Base-by-base conservation (phyloP, 2,888 invertebrate genomes). In the Drosophila tanythrix region DNA sequence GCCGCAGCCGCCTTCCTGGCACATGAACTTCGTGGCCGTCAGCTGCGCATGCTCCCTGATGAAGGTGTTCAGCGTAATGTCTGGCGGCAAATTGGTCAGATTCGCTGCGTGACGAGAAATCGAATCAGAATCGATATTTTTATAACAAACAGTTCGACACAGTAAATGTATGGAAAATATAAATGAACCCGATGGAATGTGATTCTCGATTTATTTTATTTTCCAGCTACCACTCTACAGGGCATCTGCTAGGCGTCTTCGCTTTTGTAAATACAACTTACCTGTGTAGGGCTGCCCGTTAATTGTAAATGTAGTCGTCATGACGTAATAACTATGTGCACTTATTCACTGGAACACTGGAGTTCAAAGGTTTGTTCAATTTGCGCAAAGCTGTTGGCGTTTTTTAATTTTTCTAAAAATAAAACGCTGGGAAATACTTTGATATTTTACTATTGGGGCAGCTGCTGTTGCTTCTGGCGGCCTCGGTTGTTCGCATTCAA, bases 1-100 rank as follows among this genome's bases (percentile, higher is more conserved):
- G 0, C 96, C 96, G 83, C 96, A 96, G 21, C 96, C 96, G 36
- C 96, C 96, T 89, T 96, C 96, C 46, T 93, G 93, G 79, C 96
- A 96, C 95, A 95, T 95, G 53, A 93, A 94, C 83, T 96, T 96
- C 0, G 96, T 96, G 15, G 95, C 96, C 38, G 94, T 94, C 1
- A 95, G 92, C 38, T 94, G 93, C 10, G 94, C 94, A 87, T 94
- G 92, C 8, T 95, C 94, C 21, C 96, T 93, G 60, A 96, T 94
- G 75, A 94, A 96, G 1, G 94, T 93, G 78, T 95, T 95, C 18
- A 96, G 92, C 0, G 94, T 94, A 0, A 94, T 95, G 46, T 93
- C 91, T 3, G 89, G 81, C 1, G 93, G 91, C 86, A 92, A 0
- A 92, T 90, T 67, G 91, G 93, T 67, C 25, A 92, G 73, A 33